phyloP scores from a whole-genome alignment of 2,113 vertebrate genomes.

The Siniperca chuatsi region DNA sequence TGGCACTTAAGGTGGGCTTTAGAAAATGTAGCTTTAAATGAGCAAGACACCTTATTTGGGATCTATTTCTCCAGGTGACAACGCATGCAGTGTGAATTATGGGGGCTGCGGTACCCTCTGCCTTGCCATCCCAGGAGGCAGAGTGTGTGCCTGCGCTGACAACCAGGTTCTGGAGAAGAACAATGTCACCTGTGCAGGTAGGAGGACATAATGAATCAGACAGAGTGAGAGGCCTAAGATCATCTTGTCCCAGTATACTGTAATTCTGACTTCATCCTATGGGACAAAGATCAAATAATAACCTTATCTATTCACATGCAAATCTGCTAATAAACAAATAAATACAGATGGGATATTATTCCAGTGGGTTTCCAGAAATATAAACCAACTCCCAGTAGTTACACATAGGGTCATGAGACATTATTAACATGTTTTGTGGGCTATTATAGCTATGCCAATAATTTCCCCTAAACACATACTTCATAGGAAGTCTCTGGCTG shows the following conservation, averaged over 20 bases:
- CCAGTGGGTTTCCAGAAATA: constrained; percentile 35
- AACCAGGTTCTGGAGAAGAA: constrained; percentile 95
- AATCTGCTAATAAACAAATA: constrained; percentile 59
- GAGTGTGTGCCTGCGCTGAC: constrained; percentile 97
- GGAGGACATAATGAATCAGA: constrained; percentile 80
- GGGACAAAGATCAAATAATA: constrained; percentile 57
- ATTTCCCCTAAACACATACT: constrained; percentile 24
- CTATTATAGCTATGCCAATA: constrained; percentile 57
- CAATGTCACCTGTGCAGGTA: constrained; percentile 94
- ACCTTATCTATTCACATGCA: constrained; percentile 43
- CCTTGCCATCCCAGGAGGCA: constrained; percentile 93
- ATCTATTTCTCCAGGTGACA: constrained; percentile 89
- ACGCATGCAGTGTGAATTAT: constrained; percentile 95
- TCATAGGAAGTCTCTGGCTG: constrained; percentile 32
- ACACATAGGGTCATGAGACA: constrained; percentile 40
- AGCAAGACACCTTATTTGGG: constrained; percentile 63
- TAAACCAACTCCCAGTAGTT: constrained; percentile 54
- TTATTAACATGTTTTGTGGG: constrained; percentile 61
- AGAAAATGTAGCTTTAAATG: constrained; percentile 64
- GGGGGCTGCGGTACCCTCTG: constrained; percentile 95
- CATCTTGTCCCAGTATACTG: constrained; percentile 32
- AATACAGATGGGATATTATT: constrained; percentile 43
- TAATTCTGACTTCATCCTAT: constrained; percentile 49
- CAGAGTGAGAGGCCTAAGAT: constrained; percentile 43
- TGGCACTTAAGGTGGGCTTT: constrained; percentile 23